Conservation (phyloP, 2,797 vertebrate genomes). For the Ispidina lecontei region DNA sequence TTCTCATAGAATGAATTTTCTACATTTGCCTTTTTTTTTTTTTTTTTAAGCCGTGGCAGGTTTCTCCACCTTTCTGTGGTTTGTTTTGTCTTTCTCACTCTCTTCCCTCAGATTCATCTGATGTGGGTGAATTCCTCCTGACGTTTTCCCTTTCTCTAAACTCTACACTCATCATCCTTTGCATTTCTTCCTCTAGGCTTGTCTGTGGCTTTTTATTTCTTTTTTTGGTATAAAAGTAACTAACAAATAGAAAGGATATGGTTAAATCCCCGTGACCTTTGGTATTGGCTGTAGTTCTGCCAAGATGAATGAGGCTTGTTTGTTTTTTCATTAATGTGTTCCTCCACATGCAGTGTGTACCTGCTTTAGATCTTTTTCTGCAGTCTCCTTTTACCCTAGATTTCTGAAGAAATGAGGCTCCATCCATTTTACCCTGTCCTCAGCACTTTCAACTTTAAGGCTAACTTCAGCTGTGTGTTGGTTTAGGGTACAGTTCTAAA, state of each 20-base stretch:
- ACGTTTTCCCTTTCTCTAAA: not conserved
- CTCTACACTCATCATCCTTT: not conserved
- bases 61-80: not conserved
- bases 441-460: not conserved
- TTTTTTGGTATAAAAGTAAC: not conserved
- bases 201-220: too few relatives aligned
- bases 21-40: not conserved
- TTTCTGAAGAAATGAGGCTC: not conserved
- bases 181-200: not conserved
- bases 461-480: not conserved
- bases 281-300: not conserved
- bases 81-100: not conserved
- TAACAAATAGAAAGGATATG: not conserved
- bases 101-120: not conserved
- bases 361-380: not conserved
- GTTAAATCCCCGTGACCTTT: not conserved
- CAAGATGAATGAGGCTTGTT: not conserved
- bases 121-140: conserved; percentile 7
- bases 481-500: not conserved
- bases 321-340: conserved; percentile 13
- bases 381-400: not conserved
- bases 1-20: not conserved
- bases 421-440: not conserved
- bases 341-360: not conserved
- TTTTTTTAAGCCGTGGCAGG: rapidly evolving